Base-by-base conservation (phyloP, 2,797 vertebrate genomes). In the Pseudomugil gertrudae region DNA sequence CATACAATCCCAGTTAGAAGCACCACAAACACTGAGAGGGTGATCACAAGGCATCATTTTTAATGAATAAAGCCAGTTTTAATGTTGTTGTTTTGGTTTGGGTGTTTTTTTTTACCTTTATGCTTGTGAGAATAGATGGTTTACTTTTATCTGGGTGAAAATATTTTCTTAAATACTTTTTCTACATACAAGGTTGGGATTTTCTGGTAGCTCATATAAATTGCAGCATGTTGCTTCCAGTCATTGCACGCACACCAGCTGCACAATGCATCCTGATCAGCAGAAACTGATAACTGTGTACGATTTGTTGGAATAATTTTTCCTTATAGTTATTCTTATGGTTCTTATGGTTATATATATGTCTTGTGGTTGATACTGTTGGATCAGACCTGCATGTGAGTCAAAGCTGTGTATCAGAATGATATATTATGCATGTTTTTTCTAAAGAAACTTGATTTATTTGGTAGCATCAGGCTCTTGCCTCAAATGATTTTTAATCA, bases 1-100 rank as follows among this genome's bases (percentile, higher is more conserved):
- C 76, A 78, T 63, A 67, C 76, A 75, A 69, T 74, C 57, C 54
- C 5, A 9, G 50, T 38, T 65, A 24, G 57, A 59, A 84, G 75
- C 57, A 74, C 71, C 60, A 33, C 59, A 62, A 82, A 81, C 60
- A 76, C 72, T 24, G 21, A 21, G 45, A 63, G 30, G 58, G 13
- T 19, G 51, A 74, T 54, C 63, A 59, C 38, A 3, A 66, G 52
- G 68, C 57, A 62, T 43, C 2, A 0, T 48, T 69, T 67, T 38
- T 43, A 65, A 79, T 50, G 2, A 63, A 60, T 60, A 17, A 35
- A 54, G 15, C 3, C 30, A 7, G 19, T 23, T 9, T 9, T 17
- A 3, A 32, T n/a, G 47, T 30, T 30, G 29, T 30, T 30, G 29
- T 30, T 3, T 3, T 30, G 3, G 3, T 30, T 30, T 30, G 29